These are phyloP conservation scores for Dipodomys ordii DNA, from an alignment of 2,113 vertebrate species.

Conservation along the genomic window DNA sequence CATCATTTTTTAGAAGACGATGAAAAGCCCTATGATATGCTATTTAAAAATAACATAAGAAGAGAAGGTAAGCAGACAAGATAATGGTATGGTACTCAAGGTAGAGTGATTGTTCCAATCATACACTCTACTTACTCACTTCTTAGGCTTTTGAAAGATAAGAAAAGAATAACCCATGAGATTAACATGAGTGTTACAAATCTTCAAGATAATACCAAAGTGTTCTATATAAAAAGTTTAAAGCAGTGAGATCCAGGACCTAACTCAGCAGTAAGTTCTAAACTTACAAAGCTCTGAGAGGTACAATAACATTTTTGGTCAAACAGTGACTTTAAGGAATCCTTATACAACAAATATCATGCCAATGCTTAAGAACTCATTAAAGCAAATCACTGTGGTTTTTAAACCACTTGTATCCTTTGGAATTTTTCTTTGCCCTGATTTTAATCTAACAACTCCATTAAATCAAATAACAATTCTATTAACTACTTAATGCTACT, in stretches of 20 bases:
- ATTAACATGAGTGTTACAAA: constrained; percentile 54
- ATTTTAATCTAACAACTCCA: neutral
- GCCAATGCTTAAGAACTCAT: constrained; percentile 3
- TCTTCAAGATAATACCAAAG: constrained; percentile 1
- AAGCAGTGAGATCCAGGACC: neutral
- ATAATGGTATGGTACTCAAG: neutral
- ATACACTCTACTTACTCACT: constrained; percentile 1
- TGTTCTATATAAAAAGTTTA: neutral
- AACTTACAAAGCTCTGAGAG: neutral
- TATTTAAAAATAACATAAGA: constrained; percentile 47
- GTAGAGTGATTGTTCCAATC: neutral
- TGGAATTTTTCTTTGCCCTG: neutral
- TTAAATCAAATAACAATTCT: neutral
- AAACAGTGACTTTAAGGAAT: neutral
- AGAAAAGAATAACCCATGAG: neutral
- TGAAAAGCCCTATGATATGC: neutral
- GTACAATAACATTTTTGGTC: neutral
- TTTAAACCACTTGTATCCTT: neutral
- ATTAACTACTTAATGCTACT: neutral
- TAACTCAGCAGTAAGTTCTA: neutral
- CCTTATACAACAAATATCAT: constrained; percentile 1
- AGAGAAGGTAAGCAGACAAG: neutral
- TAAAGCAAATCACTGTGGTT: neutral
- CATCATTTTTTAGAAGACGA: neutral
- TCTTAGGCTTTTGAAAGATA: constrained; percentile 19